phyloP scores from a whole-genome alignment of 2,797 vertebrate species.

The Lerista edwardsae region DNA sequence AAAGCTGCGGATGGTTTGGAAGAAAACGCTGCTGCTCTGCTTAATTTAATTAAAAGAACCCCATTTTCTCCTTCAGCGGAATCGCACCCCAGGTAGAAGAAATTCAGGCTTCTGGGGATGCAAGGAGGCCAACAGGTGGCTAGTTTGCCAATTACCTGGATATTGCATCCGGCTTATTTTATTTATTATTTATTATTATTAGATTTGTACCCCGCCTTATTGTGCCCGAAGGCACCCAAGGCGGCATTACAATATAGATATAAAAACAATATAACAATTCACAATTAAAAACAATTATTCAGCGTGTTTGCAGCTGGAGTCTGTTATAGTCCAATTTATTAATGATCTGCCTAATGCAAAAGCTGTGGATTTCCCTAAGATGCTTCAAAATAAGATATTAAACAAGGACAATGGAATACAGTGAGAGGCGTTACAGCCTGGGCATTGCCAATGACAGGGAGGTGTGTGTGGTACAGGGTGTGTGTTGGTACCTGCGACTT shows the following conservation, averaged over 20 bases:
- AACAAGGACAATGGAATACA: constrained; percentile 18
- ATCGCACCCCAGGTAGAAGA: constrained; percentile 51
- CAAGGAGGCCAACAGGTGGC: constrained; percentile 55
- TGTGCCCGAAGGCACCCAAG: too few relatives aligned
- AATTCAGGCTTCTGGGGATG: constrained; percentile 19
- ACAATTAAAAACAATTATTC: too few relatives aligned
- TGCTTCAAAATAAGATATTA: constrained; percentile 54
- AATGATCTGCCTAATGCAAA: constrained; percentile 55
- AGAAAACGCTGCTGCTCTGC: constrained; percentile 44
- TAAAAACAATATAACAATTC: too few relatives aligned
- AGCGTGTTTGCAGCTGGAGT: constrained; percentile 47
- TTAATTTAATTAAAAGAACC: constrained; percentile 65
- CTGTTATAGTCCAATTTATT: constrained; percentile 54
- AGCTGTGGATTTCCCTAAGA: constrained; percentile 55
- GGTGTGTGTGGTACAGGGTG: background rate
- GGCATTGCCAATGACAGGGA: background rate
- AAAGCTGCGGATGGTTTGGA: constrained; percentile 43
- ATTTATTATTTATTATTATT: too few relatives aligned
- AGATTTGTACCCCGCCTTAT: too few relatives aligned
- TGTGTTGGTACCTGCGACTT: background rate
- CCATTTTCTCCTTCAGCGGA: constrained; percentile 60
- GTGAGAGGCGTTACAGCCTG: background rate
- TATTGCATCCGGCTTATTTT: constrained; percentile 42
- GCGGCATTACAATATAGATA: too few relatives aligned
- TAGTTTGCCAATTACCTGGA: constrained; percentile 44